Evolutionary conservation across 2,113 vertebrate species (phyloP).

Genomic region (Hippocampus guttulatus): DNA sequence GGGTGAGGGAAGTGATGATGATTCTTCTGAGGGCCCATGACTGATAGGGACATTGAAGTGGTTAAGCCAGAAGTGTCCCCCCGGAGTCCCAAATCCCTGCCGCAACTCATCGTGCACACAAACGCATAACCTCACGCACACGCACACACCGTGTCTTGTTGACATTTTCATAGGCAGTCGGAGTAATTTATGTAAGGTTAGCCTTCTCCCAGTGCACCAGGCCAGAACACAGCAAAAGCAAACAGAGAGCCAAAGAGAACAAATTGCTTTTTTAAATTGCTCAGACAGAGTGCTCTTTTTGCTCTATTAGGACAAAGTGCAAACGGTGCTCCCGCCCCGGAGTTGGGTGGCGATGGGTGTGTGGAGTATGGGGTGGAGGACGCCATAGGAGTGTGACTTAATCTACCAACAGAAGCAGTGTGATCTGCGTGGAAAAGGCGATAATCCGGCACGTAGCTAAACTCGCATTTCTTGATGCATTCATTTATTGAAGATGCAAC

Average conservation of each 20-base stretch:
- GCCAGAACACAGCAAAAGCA: constrained; percentile 66
- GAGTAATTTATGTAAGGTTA: constrained; percentile 69
- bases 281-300: constrained; percentile 62
- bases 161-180: constrained; percentile 66
- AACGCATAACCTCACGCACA: not conserved
- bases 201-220: constrained; percentile 56
- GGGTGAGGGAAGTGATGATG: not conserved
- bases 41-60: not conserved
- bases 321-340: constrained; percentile 51
- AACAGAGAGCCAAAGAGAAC: constrained; percentile 66
- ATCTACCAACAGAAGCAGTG: constrained; percentile 6
- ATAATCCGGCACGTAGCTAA: not conserved
- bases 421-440: constrained; percentile 15
- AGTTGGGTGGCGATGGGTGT: not conserved
- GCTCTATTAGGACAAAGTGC: constrained; percentile 68
- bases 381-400: constrained; percentile 28
- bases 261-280: constrained; percentile 74
- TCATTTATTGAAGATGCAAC: constrained; percentile 2
- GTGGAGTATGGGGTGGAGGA: not conserved
- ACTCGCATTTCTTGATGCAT: not conserved
- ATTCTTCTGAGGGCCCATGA: not conserved
- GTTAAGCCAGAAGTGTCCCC: not conserved
- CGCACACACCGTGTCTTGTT: constrained; percentile 47
- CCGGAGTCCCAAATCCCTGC: not conserved
- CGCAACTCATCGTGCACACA: constrained; percentile 12